Evolutionary conservation across 1,140 invertebrate genomes (phyloP), one percentile per base, ranked within the genome.

Genomic region (Drosophila baimaii): DNA sequence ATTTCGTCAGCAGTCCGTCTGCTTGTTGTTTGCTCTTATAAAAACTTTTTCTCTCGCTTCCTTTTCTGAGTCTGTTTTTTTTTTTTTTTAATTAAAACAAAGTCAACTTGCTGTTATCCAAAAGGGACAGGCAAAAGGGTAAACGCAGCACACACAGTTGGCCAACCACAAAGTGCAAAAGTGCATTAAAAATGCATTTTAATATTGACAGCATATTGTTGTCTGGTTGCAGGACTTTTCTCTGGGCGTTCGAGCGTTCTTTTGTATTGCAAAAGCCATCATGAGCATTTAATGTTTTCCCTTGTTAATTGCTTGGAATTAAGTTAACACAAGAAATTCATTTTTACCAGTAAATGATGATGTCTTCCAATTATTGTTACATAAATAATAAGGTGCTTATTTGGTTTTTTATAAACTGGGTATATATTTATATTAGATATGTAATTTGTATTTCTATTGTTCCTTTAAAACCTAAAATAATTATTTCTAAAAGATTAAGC

Each of bases 1-100:
- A 58, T 62, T 66, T 49, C 57, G 57, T 72, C 56, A 65, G 77
- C 56, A 29, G 23, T 33, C 27, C 54, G 39, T 44, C 52, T 62
- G 33, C 47, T 25, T 71, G 65, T 41, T 73, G 57, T 71, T 55
- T 59, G 43, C 62, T 46, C 39, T 65, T 65, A 66, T 52, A 77
- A 23, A 81, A 68, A 35, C 44, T 55, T 52, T 63, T 80, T 68
- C 64, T 27, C 62, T 51, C 57, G 65, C 37, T 58, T 71, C 43
- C 33, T 47, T 71, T 29, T 7, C 61, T 70, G 51, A 41, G 47
- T 37, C n/a, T n/a, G 43, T 23, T 12, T 17, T 43, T 39, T 39
- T 52, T 58, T 31, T 64, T 73, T 86, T 82, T 79, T 88, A 83
- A 86, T 86, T 83, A 82, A 79, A 79, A 49, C 43, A 81, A 70